These are phyloP conservation scores for Vireo griseus DNA, from an alignment of 2,797 vertebrate genomes.

Conservation along the genomic window DNA sequence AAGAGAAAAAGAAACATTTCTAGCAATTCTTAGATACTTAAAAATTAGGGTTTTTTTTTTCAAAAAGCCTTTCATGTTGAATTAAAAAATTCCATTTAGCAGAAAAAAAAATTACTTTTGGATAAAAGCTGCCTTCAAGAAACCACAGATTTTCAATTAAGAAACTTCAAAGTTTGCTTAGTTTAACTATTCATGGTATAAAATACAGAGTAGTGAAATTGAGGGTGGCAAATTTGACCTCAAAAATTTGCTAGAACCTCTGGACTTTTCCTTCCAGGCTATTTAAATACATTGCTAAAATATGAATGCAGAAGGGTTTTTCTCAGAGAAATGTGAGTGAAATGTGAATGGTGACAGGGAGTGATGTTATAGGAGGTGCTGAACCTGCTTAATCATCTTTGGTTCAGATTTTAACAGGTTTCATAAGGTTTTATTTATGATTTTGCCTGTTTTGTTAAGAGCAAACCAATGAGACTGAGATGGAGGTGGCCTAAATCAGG, in stretches of 20 bases:
- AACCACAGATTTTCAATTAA: not conserved
- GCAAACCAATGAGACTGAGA: not conserved
- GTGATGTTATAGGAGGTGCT: slow-evolving; percentile 27
- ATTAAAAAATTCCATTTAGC: not conserved
- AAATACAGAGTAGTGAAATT: not conserved
- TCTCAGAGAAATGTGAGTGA: not conserved
- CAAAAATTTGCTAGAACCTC: not conserved
- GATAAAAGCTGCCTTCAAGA: not conserved
- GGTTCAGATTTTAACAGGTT: not conserved
- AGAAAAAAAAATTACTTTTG: not conserved
- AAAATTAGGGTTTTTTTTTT: not conserved
- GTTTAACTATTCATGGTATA: not conserved
- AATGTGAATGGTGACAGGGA: not conserved
- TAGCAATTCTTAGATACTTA: not conserved
- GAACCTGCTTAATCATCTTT: slow-evolving; percentile 30
- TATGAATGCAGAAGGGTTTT: not conserved
- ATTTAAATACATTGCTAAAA: not conserved
- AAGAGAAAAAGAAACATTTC: not conserved
- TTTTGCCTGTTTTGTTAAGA: not conserved
- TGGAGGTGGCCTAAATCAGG: not conserved
- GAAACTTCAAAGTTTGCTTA: not conserved
- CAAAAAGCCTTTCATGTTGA: not conserved
- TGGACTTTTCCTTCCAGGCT: not conserved
- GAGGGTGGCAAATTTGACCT: not conserved
- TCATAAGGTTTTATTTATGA: not conserved